Percentiles rank a stretch among this genome's conserved stretches.
These are phyloP conservation scores for Platerodrilus igneus DNA, from an alignment of 2,888 invertebrate species.

Conservation along the genomic window DNA sequence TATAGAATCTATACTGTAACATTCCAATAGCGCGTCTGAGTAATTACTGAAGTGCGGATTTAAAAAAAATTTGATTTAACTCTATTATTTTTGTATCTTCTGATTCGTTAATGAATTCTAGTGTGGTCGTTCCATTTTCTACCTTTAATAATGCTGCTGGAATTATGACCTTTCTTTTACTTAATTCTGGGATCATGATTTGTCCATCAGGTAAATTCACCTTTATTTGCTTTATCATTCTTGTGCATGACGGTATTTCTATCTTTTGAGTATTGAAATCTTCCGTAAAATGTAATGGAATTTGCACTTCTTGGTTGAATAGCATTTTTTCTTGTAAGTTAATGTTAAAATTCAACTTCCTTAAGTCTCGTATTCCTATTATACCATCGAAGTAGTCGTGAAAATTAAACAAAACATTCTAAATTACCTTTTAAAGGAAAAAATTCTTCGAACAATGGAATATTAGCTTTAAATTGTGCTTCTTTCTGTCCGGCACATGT, in stretches of 20 bases:
- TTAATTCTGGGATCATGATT: constrained; percentile 1
- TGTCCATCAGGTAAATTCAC: neutral
- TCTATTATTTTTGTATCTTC: too few species aligned
- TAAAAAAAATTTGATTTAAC: too few species aligned
- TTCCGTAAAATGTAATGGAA: constrained; percentile 1
- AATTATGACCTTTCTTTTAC: neutral
- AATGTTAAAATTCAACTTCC: constrained; percentile 12
- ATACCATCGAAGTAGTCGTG: constrained; percentile 23
- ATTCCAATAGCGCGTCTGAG: too few species aligned
- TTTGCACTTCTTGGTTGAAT: constrained; percentile 6
- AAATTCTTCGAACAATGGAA: constrained; percentile 18
- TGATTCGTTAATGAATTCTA: constrained; percentile 3
- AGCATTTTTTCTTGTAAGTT: constrained; percentile 11
- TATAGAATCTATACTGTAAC: too few species aligned
- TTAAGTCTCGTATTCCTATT: constrained; percentile 17
- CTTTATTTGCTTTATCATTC: too few species aligned
- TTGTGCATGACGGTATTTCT: neutral
- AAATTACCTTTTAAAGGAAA: constrained; percentile 5
- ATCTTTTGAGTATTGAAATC: neutral
- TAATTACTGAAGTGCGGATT: too few species aligned
- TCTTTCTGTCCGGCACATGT: constrained; percentile 7
- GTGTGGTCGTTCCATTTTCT: neutral
- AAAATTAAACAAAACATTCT: constrained; percentile 17
- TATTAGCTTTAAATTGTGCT: constrained; percentile 11
- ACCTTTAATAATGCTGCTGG: neutral